Evolutionary conservation across 2,797 vertebrate species (phyloP).

Genomic region (Rhinatrema bivittatum): DNA sequence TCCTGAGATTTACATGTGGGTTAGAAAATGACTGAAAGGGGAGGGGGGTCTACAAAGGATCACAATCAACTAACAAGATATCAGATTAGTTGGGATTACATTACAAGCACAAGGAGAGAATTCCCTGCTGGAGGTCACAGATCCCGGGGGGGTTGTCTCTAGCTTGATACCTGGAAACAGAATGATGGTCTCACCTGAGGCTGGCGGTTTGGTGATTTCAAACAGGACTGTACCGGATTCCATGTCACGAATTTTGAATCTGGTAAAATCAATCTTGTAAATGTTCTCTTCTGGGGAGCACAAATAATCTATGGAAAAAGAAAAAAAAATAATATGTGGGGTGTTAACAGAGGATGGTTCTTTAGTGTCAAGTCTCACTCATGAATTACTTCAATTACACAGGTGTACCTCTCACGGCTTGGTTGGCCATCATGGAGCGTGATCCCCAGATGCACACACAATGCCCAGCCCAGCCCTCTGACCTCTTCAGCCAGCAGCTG

Average conservation of each 20-base stretch:
- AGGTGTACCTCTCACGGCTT: too few species aligned
- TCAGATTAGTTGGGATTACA: too few species aligned
- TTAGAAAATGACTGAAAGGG: too few species aligned
- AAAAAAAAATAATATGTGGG: constrained; percentile 1
- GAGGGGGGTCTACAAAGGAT: too few species aligned
- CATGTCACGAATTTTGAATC: constrained; percentile 98
- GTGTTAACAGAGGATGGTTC: constrained; percentile 7
- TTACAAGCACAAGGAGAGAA: neutral
- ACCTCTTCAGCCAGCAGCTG: too few species aligned
- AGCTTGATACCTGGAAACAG: too few species aligned
- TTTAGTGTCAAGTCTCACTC: too few species aligned
- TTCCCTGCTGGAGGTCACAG: constrained; percentile 1
- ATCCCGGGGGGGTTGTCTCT: constrained; percentile 22
- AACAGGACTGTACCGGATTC: constrained; percentile 90
- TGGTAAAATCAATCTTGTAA: constrained; percentile 94
- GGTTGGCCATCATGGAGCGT: neutral
- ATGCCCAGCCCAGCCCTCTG: neutral
- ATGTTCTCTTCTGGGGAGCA: constrained; percentile 91
- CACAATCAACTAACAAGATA: too few species aligned
- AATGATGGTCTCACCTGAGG: constrained; percentile 58
- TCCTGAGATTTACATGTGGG: too few species aligned
- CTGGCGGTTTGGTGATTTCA: constrained; percentile 93
- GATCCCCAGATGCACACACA: neutral
- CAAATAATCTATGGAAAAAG: constrained; percentile 75
- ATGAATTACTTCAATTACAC: too few species aligned